Evolutionary conservation across 2,888 invertebrate species (phyloP).

Genomic region (Apodemia duryi): DNA sequence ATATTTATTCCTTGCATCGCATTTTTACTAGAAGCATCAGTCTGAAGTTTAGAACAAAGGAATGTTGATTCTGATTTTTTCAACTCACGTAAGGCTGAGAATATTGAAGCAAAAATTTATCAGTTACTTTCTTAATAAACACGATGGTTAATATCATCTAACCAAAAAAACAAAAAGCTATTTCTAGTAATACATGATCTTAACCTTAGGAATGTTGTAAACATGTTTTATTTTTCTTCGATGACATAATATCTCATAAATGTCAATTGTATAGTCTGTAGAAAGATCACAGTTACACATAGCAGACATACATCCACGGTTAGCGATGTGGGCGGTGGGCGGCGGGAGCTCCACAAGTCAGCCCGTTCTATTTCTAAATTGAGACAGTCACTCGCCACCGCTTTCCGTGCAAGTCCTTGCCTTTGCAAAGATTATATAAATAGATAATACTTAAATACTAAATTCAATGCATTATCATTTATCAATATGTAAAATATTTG

Average conservation of each 20-base stretch:
- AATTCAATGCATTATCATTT: not conserved
- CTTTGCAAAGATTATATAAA: slow-evolving; percentile 55
- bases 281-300: slow-evolving; percentile 12
- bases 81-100: too few relatives aligned
- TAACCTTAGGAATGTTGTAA: slow-evolving; percentile 3
- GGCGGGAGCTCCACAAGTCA: slow-evolving; percentile 43
- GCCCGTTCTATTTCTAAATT: slow-evolving; percentile 78
- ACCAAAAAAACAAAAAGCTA: not conserved
- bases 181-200: not conserved
- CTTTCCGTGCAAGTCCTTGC: slow-evolving; percentile 68
- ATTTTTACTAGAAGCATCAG: too few relatives aligned
- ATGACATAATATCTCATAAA: slow-evolving; percentile 10
- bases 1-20: too few relatives aligned
- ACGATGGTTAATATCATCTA: too few relatives aligned
- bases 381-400: slow-evolving; percentile 74
- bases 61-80: too few relatives aligned
- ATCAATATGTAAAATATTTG: slow-evolving; percentile 1
- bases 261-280: slow-evolving; percentile 9
- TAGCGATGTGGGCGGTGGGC: slow-evolving; percentile 31
- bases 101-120: too few relatives aligned
- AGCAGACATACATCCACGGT: slow-evolving; percentile 7
- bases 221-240: not conserved
- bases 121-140: too few relatives aligned
- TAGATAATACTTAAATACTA: slow-evolving; percentile 17
- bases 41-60: too few relatives aligned